Evolutionary conservation across 2,888 invertebrate species (phyloP).

Genomic region (Theretra japonica): DNA sequence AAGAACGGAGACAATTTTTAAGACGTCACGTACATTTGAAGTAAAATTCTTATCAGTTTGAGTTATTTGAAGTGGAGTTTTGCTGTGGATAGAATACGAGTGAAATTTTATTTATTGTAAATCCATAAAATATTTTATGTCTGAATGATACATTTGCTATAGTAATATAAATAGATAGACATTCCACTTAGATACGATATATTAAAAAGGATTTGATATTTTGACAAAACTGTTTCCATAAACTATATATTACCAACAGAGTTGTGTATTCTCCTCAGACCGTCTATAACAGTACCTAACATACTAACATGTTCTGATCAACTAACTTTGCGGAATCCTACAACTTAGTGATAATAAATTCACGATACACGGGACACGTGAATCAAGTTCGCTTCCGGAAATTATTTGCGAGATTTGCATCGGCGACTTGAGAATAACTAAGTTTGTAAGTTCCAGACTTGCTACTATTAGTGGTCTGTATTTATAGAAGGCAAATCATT

Average conservation of each 20-base stretch:
- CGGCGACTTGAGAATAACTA: background rate
- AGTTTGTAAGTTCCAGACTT: too few species aligned
- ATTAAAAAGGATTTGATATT: too few species aligned
- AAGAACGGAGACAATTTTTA: background rate
- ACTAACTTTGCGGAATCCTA: background rate
- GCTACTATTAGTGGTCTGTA: background rate
- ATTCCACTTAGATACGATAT: too few species aligned
- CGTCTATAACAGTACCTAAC: background rate
- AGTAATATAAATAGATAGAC: too few species aligned
- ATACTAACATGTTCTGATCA: conserved; percentile 12
- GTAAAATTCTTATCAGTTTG: too few species aligned
- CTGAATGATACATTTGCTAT: too few species aligned
- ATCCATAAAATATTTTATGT: too few species aligned
- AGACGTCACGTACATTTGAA: background rate
- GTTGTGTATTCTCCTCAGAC: background rate
- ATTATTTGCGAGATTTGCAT: conserved; percentile 5
- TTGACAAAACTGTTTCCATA: too few species aligned
- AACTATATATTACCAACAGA: too few species aligned
- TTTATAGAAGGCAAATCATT: background rate
- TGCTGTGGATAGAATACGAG: too few species aligned
- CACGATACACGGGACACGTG: background rate
- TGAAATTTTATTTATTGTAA: too few species aligned
- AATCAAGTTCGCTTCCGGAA: background rate
- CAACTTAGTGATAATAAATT: background rate
- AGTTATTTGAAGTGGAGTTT: too few species aligned